Evolutionary conservation across 2,113 vertebrate genomes (phyloP).

Genomic region (Ceyx melanurus): DNA sequence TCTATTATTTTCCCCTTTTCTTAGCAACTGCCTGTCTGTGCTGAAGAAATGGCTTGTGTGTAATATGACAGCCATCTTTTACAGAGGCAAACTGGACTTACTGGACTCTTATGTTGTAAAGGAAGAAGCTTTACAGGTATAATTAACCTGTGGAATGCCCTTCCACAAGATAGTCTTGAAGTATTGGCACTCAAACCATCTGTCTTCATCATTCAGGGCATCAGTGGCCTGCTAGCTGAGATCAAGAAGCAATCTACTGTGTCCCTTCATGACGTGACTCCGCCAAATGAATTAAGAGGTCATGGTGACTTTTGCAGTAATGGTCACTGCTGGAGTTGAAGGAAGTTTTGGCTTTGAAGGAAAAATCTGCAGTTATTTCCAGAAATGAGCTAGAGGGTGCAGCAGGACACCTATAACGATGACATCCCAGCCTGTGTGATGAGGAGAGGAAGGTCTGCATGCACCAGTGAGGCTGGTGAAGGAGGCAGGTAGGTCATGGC

Average conservation of each 20-base stretch:
- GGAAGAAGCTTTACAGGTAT: not conserved
- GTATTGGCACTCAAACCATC: not conserved
- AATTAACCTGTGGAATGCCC: constrained; percentile 42
- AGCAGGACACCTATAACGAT: not conserved
- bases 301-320: not conserved
- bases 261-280: not conserved
- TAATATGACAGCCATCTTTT: not conserved
- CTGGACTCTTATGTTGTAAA: not conserved
- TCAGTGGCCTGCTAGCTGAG: not conserved
- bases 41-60: not conserved
- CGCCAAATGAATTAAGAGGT: not conserved
- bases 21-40: not conserved
- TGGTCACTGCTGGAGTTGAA: not conserved
- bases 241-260: not conserved
- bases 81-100: not conserved
- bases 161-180: not conserved
- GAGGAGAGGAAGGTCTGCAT: not conserved
- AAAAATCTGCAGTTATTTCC: not conserved
- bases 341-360: not conserved
- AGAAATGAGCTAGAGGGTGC: not conserved
- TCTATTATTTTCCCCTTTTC: not conserved
- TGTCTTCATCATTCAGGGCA: constrained; percentile 20
- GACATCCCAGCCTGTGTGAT: not conserved
- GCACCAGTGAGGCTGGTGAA: not conserved
- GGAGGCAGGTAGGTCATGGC: not conserved